These are phyloP conservation scores for Percopsis transmontana DNA, from an alignment of 2,113 vertebrate genomes.

Conservation along the genomic window DNA sequence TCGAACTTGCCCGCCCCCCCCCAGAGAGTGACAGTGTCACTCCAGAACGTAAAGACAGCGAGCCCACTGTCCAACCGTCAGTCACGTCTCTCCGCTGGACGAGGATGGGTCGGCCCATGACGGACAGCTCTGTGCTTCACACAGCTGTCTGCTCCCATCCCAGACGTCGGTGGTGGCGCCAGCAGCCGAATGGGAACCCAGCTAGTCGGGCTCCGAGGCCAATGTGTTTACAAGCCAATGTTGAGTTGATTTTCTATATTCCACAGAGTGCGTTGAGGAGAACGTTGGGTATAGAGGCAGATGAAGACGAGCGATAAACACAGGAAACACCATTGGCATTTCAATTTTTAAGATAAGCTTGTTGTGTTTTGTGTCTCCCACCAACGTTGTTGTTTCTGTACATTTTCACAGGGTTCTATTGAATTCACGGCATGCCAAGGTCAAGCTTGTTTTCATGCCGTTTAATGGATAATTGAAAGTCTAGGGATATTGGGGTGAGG, in stretches of 20 bases:
- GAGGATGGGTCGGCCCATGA: constrained; percentile 43
- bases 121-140: constrained; percentile 21
- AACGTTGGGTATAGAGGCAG: constrained; percentile 19
- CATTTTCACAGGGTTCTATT: constrained; percentile 39
- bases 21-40: too few species aligned
- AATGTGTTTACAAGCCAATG: constrained; percentile 20
- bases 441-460: constrained; percentile 40
- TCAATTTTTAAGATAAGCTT: background rate
- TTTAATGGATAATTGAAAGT: constrained; percentile 51
- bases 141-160: too few species aligned
- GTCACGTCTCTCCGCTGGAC: constrained; percentile 30
- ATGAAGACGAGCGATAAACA: constrained; percentile 24
- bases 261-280: background rate
- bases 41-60: constrained; percentile 41
- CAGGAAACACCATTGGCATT: constrained; percentile 3
- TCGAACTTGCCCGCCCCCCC: constrained; percentile 4
- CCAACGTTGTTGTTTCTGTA: constrained; percentile 5
- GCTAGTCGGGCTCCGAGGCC: constrained; percentile 24
- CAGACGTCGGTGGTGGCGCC: too few species aligned
- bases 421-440: constrained; percentile 51
- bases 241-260: background rate
- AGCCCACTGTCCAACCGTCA: constrained; percentile 58
- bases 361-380: background rate
- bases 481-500: constrained; percentile 20
- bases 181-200: too few species aligned